Percentiles rank a stretch among this genome's conserved stretches.
Evolutionary conservation across 2,113 vertebrate genomes (phyloP).

Genomic region (Sebastes schlegelii): DNA sequence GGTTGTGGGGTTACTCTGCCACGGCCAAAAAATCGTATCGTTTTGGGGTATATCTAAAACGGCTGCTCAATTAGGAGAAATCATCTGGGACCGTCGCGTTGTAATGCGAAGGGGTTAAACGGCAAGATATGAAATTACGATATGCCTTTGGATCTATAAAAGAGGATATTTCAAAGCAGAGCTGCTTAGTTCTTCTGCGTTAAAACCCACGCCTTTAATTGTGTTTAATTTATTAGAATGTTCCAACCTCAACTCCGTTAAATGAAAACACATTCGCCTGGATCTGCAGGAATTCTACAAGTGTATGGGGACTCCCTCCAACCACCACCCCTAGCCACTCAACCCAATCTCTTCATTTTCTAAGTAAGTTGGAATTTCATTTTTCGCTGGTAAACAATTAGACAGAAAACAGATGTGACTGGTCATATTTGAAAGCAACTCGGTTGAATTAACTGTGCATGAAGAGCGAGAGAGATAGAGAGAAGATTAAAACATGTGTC

Average conservation of each 20-base stretch:
- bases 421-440: constrained; percentile 65
- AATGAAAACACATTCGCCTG: constrained; percentile 79
- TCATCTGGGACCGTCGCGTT: constrained; percentile 41
- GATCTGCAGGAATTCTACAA: constrained; percentile 74
- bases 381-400: constrained; percentile 83
- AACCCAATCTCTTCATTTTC: constrained; percentile 73
- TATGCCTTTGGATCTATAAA: constrained; percentile 57
- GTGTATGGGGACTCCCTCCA: constrained; percentile 55
- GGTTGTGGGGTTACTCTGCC: not conserved
- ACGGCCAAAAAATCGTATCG: constrained; percentile 33
- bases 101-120: constrained; percentile 61
- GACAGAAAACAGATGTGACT: constrained; percentile 82
- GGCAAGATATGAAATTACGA: constrained; percentile 58
- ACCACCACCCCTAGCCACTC: constrained; percentile 35
- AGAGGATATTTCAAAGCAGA: constrained; percentile 68
- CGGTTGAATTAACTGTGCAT: constrained; percentile 46
- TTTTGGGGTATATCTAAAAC: constrained; percentile 35
- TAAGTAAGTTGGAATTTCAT: constrained; percentile 82
- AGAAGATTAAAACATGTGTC: constrained; percentile 56
- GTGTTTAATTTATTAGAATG: constrained; percentile 83
- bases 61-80: constrained; percentile 52
- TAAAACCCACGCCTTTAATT: constrained; percentile 78
- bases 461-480: not conserved
- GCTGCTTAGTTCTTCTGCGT: constrained; percentile 58
- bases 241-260: constrained; percentile 78